Conservation (phyloP, 2,113 vertebrate species). For the Mustela nigripes region DNA sequence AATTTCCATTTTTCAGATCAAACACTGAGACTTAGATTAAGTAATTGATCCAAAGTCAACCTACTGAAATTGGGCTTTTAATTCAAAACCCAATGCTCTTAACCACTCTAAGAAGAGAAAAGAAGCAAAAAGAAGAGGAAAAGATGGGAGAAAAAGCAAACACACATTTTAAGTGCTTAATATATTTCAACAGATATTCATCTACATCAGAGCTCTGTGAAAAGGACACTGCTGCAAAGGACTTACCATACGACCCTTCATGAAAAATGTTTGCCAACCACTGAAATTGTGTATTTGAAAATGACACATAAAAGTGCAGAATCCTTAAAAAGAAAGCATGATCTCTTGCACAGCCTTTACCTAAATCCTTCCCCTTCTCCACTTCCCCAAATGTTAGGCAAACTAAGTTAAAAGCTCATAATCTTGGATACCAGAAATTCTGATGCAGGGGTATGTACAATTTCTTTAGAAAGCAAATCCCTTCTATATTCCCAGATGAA, state of each 20-base stretch:
- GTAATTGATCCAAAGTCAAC: neutral
- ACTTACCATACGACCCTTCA: neutral
- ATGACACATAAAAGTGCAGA: neutral
- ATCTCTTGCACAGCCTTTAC: neutral
- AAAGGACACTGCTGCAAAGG: neutral
- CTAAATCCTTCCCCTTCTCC: neutral
- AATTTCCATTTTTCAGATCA: neutral
- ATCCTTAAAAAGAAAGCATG: neutral
- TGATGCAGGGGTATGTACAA: neutral
- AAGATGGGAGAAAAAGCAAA: neutral
- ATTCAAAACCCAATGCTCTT: neutral
- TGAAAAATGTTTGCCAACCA: neutral
- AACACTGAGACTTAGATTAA: neutral
- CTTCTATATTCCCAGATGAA: neutral
- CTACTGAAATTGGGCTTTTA: neutral
- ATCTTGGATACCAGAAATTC: constrained; percentile 9
- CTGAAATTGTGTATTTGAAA: neutral
- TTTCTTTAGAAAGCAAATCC: constrained; percentile 1
- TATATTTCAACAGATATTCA: neutral
- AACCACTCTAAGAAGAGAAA: neutral
- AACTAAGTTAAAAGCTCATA: neutral
- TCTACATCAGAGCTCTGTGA: neutral
- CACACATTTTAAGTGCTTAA: neutral
- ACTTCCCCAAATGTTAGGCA: neutral
- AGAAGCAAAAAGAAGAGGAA: neutral